Conservation (phyloP, 2,888 invertebrate species). For the Harpagoxenus sublaevis region DNA sequence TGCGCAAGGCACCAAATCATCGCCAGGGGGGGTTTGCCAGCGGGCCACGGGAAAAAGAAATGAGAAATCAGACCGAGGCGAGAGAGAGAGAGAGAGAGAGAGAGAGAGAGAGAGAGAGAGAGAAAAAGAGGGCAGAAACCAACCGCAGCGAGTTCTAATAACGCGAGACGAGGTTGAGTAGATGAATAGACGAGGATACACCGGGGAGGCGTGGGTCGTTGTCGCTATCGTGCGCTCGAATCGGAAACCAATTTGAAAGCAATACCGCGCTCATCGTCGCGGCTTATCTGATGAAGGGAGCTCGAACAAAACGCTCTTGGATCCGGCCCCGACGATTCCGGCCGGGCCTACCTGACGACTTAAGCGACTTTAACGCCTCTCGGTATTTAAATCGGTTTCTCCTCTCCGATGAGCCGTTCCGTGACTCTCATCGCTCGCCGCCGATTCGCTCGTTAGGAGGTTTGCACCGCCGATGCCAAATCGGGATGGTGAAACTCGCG, state of each 20-base stretch:
- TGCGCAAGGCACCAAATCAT: constrained; percentile 66
- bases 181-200: constrained; percentile 70
- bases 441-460: constrained; percentile 1
- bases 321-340: constrained; percentile 72
- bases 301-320: constrained; percentile 77
- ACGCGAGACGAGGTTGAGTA: constrained; percentile 66
- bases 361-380: constrained; percentile 74
- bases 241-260: constrained; percentile 85
- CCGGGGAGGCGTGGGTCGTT: constrained; percentile 66
- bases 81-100: constrained; percentile 1
- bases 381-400: constrained; percentile 71
- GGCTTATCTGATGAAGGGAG: constrained; percentile 80
- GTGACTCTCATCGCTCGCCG: constrained; percentile 25
- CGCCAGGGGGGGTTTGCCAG: constrained; percentile 27
- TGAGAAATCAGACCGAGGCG: not conserved
- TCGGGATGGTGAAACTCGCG: not conserved
- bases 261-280: constrained; percentile 83
- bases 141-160: constrained; percentile 68
- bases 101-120: not conserved
- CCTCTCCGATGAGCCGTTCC: not conserved
- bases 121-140: constrained; percentile 26
- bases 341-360: constrained; percentile 64
- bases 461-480: not conserved
- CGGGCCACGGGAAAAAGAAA: constrained; percentile 30
- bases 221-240: constrained; percentile 81